phyloP scores from a whole-genome alignment of 2,888 invertebrate species.

The Luperina nickerlii region DNA sequence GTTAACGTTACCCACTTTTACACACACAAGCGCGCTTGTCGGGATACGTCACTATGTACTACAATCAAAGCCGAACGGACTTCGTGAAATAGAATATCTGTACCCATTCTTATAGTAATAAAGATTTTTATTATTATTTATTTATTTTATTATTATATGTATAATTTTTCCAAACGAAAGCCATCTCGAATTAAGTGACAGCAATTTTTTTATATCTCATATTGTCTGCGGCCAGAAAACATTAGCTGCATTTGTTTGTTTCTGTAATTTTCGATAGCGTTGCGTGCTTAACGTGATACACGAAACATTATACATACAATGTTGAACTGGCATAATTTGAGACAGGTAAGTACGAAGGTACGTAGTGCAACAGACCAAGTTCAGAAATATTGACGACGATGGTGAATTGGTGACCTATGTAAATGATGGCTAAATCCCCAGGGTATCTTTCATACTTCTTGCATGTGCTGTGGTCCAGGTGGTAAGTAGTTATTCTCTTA shows the following conservation, averaged over 20 bases:
- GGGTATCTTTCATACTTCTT: not conserved
- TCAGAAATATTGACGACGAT: not conserved
- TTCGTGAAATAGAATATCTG: too few species aligned
- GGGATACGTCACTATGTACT: too few species aligned
- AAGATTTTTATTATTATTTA: too few species aligned
- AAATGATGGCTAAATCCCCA: not conserved
- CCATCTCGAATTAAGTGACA: not conserved
- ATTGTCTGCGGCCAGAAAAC: not conserved
- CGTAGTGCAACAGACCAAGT: not conserved
- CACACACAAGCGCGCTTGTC: too few species aligned
- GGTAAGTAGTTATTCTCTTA: not conserved
- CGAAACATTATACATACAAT: slow-evolving; percentile 1
- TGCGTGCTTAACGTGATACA: slow-evolving; percentile 10
- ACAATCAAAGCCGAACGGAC: too few species aligned
- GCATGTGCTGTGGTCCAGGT: not conserved
- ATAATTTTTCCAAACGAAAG: not conserved
- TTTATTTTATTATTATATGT: too few species aligned
- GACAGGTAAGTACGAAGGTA: not conserved
- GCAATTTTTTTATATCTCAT: not conserved
- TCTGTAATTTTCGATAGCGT: slow-evolving; percentile 30
- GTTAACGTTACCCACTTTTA: too few species aligned
- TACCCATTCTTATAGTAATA: too few species aligned
- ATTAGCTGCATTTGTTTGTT: slow-evolving; percentile 36
- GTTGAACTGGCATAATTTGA: not conserved
- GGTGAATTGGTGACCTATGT: not conserved